Evolutionary conservation across 2,888 invertebrate species (phyloP), one percentile per base, ranked within the genome.

Genomic region (Plusia festucae): DNA sequence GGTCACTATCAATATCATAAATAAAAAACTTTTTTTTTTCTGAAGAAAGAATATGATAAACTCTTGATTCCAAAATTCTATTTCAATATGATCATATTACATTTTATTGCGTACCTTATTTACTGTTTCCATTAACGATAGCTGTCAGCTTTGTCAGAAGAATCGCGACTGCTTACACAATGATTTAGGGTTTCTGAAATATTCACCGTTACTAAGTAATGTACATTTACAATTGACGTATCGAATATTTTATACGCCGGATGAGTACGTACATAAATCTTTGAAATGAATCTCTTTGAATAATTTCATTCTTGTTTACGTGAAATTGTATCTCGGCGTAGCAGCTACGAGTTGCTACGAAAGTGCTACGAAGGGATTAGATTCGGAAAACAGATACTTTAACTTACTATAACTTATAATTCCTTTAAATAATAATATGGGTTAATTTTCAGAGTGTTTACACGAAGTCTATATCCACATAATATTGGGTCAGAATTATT

Each of bases 401-500:
- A 6, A 40, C n/a, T n/a, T 59, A 49, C 44, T 58, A 54, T 22
- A 52, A 52, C 2, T 22, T 49, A 15, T 34, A 40, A 53, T 34
- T n/a, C 4, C 0, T 49, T 20, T 49, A 49, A 9, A 22, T 55
- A n/a, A 40, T 40, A n/a, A 53, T 55, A 65, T 64, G 9, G 34
- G 54, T n/a, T 24, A 40, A 18, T 4, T 9, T 56, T 30, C 34
- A 44, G 40, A 56, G 66, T 57, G 67, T 70, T 71, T 66, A 72
- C 56, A 32, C 61, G 32, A 53, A 53, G 32, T 66, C 44, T 18
- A 65, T 52, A 59, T 55, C n/a, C n/a, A n/a, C n/a, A n/a, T n/a
- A n/a, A 49, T 61, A 65, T 73, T 71, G 44, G 16, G 58, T 54
- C 13, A 22, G 40, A 60, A 55, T 73, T 70, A 70, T 80, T 73